Evolutionary conservation across 2,797 vertebrate genomes (phyloP).

Genomic region (Synanceia verrucosa): DNA sequence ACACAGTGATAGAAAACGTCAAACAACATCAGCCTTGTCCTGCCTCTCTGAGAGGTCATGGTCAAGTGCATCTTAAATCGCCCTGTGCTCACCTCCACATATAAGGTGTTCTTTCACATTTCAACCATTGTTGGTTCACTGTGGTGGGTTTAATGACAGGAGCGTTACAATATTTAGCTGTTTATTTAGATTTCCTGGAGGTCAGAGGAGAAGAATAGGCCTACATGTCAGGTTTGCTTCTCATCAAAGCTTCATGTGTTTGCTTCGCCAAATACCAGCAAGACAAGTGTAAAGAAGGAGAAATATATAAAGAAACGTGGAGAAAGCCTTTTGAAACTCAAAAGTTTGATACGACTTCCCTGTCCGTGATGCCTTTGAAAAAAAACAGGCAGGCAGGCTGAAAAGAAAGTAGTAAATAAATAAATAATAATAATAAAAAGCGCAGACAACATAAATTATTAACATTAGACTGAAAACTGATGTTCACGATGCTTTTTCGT

Average conservation of each 20-base stretch:
- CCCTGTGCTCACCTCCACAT: not conserved
- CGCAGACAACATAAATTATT: slow-evolving; percentile 87
- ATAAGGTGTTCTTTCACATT: slow-evolving; percentile 8
- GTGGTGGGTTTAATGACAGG: slow-evolving; percentile 41
- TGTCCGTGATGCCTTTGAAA: slow-evolving; percentile 85
- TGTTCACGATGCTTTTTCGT: slow-evolving; percentile 83
- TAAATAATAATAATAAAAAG: slow-evolving; percentile 88
- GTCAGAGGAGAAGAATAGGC: slow-evolving; percentile 75
- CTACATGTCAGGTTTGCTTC: slow-evolving; percentile 77
- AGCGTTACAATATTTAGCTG: slow-evolving; percentile 53
- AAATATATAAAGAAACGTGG: slow-evolving; percentile 76
- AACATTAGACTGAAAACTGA: slow-evolving; percentile 86
- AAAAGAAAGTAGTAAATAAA: slow-evolving; percentile 86
- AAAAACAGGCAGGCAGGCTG: slow-evolving; percentile 78
- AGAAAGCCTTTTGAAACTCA: slow-evolving; percentile 85
- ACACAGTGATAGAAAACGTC: slow-evolving; percentile 34
- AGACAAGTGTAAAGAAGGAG: slow-evolving; percentile 78
- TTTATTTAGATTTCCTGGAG: slow-evolving; percentile 77
- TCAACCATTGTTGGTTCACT: not conserved
- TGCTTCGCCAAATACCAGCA: slow-evolving; percentile 79
- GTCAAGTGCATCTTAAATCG: slow-evolving; percentile 42
- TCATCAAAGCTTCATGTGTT: slow-evolving; percentile 83
- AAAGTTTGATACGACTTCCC: slow-evolving; percentile 82
- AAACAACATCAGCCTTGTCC: slow-evolving; percentile 16
- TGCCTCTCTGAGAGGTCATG: slow-evolving; percentile 36